Evolutionary conservation across 2,797 vertebrate species (phyloP).

Genomic region (Epinephelus malabaricus): DNA sequence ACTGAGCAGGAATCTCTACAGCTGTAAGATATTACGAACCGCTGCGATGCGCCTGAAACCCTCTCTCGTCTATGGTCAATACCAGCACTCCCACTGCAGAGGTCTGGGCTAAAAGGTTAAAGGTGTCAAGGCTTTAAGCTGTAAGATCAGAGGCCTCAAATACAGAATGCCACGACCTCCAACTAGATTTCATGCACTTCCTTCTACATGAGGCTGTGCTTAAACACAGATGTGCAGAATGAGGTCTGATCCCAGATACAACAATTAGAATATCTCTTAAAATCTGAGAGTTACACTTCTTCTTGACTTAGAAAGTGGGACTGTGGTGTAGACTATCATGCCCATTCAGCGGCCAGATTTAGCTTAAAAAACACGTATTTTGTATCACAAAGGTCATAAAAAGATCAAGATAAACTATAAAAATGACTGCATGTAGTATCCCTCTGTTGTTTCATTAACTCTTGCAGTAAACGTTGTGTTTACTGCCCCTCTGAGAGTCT

Average conservation of each 20-base stretch:
- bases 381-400: not conserved
- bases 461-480: not conserved
- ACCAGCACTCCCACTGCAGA: not conserved
- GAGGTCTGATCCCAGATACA: not conserved
- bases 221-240: not conserved
- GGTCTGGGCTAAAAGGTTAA: slow-evolving; percentile 18
- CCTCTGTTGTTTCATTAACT: not conserved
- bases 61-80: not conserved
- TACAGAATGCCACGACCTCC: slow-evolving; percentile 43
- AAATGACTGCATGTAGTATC: not conserved
- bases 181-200: slow-evolving; percentile 20
- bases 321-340: not conserved
- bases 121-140: slow-evolving; percentile 6
- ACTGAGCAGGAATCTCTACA: slow-evolving; percentile 2
- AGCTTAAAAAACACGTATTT: not conserved
- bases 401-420: slow-evolving; percentile 2
- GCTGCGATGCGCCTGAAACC: not conserved
- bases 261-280: not conserved
- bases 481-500: not conserved
- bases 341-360: not conserved
- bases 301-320: not conserved
- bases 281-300: not conserved
- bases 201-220: not conserved
- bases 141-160: slow-evolving; percentile 1
- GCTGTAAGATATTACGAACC: slow-evolving; percentile 1